Evolutionary conservation across 2,113 vertebrate genomes (phyloP).

Genomic region (Macroglossus sobrinus): DNA sequence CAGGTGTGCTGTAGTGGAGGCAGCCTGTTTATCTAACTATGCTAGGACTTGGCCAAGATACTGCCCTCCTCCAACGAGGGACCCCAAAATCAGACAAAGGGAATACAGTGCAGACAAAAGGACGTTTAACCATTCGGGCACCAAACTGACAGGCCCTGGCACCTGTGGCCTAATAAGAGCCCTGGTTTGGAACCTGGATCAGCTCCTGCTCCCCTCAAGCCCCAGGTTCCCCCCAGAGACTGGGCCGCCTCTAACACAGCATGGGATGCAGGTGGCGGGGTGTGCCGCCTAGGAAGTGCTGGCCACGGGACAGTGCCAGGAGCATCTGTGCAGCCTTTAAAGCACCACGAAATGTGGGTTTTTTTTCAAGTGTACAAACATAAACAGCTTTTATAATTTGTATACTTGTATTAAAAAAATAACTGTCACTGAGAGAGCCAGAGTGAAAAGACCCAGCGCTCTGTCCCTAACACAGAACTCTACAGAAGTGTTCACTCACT

Average conservation of each 20-base stretch:
- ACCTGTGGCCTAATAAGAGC: background rate
- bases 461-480: background rate
- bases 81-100: background rate
- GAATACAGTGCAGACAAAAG: background rate
- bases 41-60: background rate
- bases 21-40: background rate
- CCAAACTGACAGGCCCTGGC: background rate
- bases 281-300: background rate
- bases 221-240: background rate
- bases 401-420: background rate
- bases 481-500: background rate
- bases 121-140: background rate
- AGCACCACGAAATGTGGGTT: background rate
- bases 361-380: background rate
- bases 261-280: fast-evolving
- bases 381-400: background rate
- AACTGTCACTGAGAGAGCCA: background rate
- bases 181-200: background rate
- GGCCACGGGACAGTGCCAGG: background rate
- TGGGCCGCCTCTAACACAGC: background rate
- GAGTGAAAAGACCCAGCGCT: background rate
- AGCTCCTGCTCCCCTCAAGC: background rate
- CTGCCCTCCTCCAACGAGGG: background rate
- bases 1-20: background rate
- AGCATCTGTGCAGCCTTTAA: background rate